A percentile compares a stretch with the other conserved stretches of the same genome.
phyloP scores from a whole-genome alignment of 2,888 invertebrate species.

The Mesoligia furuncula region DNA sequence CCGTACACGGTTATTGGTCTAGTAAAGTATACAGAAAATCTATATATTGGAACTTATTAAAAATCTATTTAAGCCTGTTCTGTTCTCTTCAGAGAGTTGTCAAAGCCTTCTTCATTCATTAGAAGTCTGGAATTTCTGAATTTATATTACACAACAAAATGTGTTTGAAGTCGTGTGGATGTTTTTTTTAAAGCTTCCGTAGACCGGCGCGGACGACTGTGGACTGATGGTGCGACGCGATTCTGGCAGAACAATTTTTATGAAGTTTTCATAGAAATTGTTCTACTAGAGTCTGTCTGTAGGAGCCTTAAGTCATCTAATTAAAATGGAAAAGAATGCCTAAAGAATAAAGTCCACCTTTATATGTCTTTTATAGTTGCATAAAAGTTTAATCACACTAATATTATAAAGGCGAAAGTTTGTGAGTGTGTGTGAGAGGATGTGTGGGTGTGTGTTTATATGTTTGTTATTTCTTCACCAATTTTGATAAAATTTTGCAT shows the following conservation, averaged over 20 bases:
- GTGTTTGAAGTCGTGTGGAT: neutral
- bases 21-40: slow-evolving; percentile 18
- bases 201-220: neutral
- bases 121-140: neutral
- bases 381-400: too few relatives aligned
- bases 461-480: too few relatives aligned
- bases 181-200: neutral
- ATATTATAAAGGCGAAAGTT: too few relatives aligned
- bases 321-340: neutral
- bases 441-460: too few relatives aligned
- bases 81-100: neutral
- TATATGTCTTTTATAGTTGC: neutral
- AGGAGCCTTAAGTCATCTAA: neutral
- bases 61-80: neutral
- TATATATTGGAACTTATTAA: neutral
- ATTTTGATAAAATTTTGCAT: too few relatives aligned
- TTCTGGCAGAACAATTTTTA: neutral
- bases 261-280: neutral
- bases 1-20: slow-evolving; percentile 22
- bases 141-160: neutral
- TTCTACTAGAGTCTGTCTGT: neutral
- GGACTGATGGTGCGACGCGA: neutral
- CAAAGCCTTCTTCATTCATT: slow-evolving; percentile 1
- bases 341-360: neutral
- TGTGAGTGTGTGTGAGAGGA: too few relatives aligned